Percentiles rank a stretch among this genome's conserved stretches.
Conservation (phyloP, 2,888 invertebrate species). For the Caenorhabditis sp. region DNA sequence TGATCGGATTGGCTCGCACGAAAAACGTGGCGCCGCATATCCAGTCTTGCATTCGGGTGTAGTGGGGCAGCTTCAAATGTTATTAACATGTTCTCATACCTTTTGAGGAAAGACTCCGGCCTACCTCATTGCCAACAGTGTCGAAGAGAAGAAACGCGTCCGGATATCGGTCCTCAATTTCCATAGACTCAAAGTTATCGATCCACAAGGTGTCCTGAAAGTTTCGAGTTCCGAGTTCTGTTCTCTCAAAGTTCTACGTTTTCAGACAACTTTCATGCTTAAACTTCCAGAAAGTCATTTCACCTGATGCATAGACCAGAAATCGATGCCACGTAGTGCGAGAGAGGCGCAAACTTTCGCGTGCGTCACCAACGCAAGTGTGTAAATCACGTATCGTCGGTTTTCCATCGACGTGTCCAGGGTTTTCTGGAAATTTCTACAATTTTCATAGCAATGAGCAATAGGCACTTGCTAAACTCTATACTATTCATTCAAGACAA, state of each 20-base stretch:
- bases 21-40: slow-evolving; percentile 44
- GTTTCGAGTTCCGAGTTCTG: too few species aligned
- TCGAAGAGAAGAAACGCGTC: slow-evolving; percentile 28
- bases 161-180: slow-evolving; percentile 23
- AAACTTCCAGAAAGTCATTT: not conserved
- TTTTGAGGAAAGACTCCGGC: not conserved
- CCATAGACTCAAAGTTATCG: slow-evolving; percentile 34
- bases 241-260: not conserved
- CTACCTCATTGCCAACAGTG: slow-evolving; percentile 33
- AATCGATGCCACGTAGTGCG: slow-evolving; percentile 29
- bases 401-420: slow-evolving; percentile 6
- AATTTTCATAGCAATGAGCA: not conserved
- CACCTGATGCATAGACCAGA: slow-evolving; percentile 51
- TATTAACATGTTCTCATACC: too few species aligned
- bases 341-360: slow-evolving; percentile 33
- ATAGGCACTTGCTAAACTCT: not conserved
- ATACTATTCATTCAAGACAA: not conserved
- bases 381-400: slow-evolving; percentile 24
- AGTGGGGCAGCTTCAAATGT: slow-evolving; percentile 14
- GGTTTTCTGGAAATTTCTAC: not conserved
- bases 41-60: slow-evolving; percentile 25
- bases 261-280: not conserved
- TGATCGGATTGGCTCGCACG: slow-evolving; percentile 24
- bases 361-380: slow-evolving; percentile 23
- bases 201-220: slow-evolving; percentile 39